Base-by-base conservation (phyloP, 2,797 vertebrate species). In the Cossypha polioptera region DNA sequence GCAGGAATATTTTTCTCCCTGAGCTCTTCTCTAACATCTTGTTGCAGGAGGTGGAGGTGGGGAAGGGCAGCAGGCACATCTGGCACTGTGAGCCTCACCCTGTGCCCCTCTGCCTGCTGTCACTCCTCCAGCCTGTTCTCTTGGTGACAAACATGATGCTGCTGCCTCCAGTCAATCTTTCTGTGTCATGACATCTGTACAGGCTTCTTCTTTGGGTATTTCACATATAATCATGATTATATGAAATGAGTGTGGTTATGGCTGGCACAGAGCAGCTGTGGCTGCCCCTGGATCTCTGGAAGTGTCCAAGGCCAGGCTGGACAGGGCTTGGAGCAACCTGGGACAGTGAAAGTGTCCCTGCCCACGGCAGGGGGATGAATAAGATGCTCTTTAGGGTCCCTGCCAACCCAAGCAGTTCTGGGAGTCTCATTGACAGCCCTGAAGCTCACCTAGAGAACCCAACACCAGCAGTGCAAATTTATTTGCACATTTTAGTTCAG, bases 121-220 rank as follows among this genome's bases (percentile, higher is more conserved):
- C 48, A 6, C 43, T 59, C 47, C 66, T 91, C 25, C 53, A 36
- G 16, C 6, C 0, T 17, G 4, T 9, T n/a, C 55, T 77, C 61
- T 29, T 51, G 54, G 12, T 68, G 76, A 53, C 38, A 89, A 57
- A 47, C 2, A 0, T 5, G 20, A 1, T 28, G 45, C 17, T 55
- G 35, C 54, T 90, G 38, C 73, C 48, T 21, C 53, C 58, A 21
- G 24, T 5, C 4, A 7, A 2, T 47, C 22, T 47, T 58, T 55
- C 11, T 38, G 29, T 51, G 11, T 31, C 2, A 0, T 72, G 71
- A 38, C 1, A 2, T 16, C 54, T 65, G 8, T 17, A 13, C 1
- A 0, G 24, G 50, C 20, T 68, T 31, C 50, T 73, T 40, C 63
- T 72, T 26, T 26, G 47, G 25, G 16, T 24, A 9, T 28, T 62